Evolutionary conservation across 1,140 invertebrate genomes (phyloP), one percentile per base, ranked within the genome.

Genomic region (Hermatobates lingyangjiaoensis): DNA sequence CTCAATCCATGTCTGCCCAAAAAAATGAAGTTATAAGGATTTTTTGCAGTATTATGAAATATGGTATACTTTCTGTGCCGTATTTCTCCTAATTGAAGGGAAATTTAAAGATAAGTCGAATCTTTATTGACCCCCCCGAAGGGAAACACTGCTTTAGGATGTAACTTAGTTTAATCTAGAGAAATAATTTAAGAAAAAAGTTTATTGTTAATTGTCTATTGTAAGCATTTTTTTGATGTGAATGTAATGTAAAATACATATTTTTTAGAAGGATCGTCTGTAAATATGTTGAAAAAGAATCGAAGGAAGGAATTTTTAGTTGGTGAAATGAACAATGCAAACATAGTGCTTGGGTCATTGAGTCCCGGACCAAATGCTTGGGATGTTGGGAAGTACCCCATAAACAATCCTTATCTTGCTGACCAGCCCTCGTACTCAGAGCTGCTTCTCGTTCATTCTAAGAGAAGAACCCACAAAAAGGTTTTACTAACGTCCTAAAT

Each of bases 401-500:
- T 45, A 21, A 23, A 50, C 26, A 54, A 54, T 24, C 53, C 53
- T 28, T 54, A 54, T 28, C 23, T 21, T 18, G 18, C 38, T 21
- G 27, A 34, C 18, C 48, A 54, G 30, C 49, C 46, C 20, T 50
- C 53, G 20, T 54, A 54, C 25, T 20, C 48, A 49, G 66, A 73
- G 38, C 74, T 85, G 68, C 59, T 87, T 24, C 64, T 69, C 2
- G 69, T 71, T 27, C 81, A 85, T 60, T 77, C 76, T 56, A 71
- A 71, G 53, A 64, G 74, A 57, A 72, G 75, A 67, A 57, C 73
- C 12, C 69, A 73, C 30, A 64, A 67, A 49, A 73, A 76, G 62
- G 72, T 75, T 46, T 46, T 27, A 4, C 10, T 27, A 46, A 4
- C 15, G 7, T 26, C 5, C 21, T 44, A n/a, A 44, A 7, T 56